Base-by-base conservation (phyloP, 2,797 vertebrate species). In the Tapera naevia region DNA sequence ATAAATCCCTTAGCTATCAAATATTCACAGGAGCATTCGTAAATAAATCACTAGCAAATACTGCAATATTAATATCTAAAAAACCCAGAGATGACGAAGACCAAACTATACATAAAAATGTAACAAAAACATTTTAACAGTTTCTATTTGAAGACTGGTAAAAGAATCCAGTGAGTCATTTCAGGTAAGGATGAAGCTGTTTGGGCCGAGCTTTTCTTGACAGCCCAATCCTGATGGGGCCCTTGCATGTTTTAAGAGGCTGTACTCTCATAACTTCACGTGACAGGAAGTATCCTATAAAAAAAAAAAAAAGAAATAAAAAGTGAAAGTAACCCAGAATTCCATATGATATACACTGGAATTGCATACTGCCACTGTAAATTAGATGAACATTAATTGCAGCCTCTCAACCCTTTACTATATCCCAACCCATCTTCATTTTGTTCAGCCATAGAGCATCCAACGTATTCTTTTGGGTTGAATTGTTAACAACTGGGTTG, bases 201-300 rank as follows among this genome's bases (percentile, higher is more conserved):
- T 98, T 98, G 92, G 98, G 98, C 74, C 97, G 98, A 88, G 98
- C 98, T 97, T 97, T 98, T 97, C 98, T 99, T 95, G 99, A 99
- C 86, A 99, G 98, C 39, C 99, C 99, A 35, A 99, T 96, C 85
- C 99, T 98, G 95, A 99, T 98, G 33, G 99, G 99, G 28, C 98
- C 97, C 43, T 95, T 95, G 95, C 99, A 98, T 5, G 99, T 99
- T 97, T 97, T 98, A 86, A 99, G 98, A 94, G 99, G 99, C 83
- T 98, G 97, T 57, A 99, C 91, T 97, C 98, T 98, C 96, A 95
- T 83, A 95, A 98, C 62, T 8, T 97, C 98, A 91, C 15, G 87
- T 60, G 93, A 95, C 76, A 97, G 97, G 72, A 93, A 93, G 22
- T 91, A 95, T 89, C 97, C 99, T 99, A 80, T 79, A 97, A 91